Percentiles rank a stretch among this genome's conserved stretches.
These are phyloP conservation scores for Lepus timidus DNA, from an alignment of 2,113 vertebrate species.

Conservation along the genomic window DNA sequence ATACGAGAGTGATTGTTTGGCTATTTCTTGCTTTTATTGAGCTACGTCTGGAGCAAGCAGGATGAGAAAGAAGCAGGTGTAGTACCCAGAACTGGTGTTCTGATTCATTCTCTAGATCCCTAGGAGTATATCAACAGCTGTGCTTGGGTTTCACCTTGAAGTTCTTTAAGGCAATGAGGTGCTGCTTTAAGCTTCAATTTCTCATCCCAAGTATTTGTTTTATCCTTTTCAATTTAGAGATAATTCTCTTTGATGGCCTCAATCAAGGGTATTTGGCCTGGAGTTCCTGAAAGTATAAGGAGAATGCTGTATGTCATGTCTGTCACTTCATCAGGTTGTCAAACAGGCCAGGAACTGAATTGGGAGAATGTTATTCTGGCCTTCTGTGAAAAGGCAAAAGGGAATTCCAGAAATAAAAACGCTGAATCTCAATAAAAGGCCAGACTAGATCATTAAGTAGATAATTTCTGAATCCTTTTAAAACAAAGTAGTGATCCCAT, in stretches of 20 bases:
- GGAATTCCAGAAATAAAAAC: not conserved
- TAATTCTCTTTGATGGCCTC: constrained; percentile 5
- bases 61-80: not conserved
- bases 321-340: not conserved
- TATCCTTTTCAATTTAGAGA: not conserved
- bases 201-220: not conserved
- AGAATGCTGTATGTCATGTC: not conserved
- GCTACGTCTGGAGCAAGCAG: not conserved
- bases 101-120: not conserved
- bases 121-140: not conserved
- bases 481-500: not conserved
- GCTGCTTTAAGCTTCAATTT: not conserved
- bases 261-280: not conserved
- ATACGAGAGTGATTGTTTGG: not conserved
- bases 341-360: not conserved
- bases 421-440: not conserved
- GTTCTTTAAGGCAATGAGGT: not conserved
- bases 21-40: not conserved
- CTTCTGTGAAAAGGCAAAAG: not conserved
- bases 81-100: not conserved
- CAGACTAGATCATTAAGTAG: not conserved
- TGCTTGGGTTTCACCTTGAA: not conserved
- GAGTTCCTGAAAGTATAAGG: constrained; percentile 14
- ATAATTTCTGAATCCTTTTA: constrained; percentile 16
- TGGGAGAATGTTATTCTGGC: not conserved